Evolutionary conservation across 2,888 invertebrate species (phyloP).

Genomic region (Deroplatys truncata): DNA sequence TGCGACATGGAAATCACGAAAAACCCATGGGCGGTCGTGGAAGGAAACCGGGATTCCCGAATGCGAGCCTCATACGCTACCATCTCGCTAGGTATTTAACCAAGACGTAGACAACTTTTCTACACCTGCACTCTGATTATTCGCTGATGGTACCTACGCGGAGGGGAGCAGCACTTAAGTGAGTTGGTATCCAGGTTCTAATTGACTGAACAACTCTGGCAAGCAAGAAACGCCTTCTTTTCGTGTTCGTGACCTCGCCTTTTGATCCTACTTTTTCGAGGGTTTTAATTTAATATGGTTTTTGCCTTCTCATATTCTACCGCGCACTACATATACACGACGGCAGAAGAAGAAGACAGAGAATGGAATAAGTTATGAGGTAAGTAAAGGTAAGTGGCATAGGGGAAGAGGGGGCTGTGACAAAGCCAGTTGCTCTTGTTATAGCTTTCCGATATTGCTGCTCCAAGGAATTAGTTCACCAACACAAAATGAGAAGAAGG

Average conservation of each 20-base stretch:
- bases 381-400: conserved; percentile 1
- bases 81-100: no score
- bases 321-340: background rate
- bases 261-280: background rate
- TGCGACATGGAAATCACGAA: no score
- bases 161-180: no score
- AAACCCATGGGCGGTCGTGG: no score
- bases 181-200: background rate
- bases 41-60: no score
- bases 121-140: no score
- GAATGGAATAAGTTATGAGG: conserved; percentile 11
- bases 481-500: background rate
- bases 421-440: background rate
- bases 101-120: no score
- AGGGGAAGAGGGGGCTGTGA: background rate
- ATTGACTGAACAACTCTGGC: background rate
- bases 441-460: conserved; percentile 16
- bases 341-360: background rate
- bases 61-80: no score
- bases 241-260: background rate
- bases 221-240: background rate
- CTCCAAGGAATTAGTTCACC: background rate
- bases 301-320: background rate
- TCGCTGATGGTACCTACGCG: no score
- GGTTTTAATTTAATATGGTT: conserved; percentile 3